A percentile compares a stretch with the other conserved stretches of the same genome.
Evolutionary conservation across 2,113 vertebrate species (phyloP).

Genomic region (Platysteira castanea): DNA sequence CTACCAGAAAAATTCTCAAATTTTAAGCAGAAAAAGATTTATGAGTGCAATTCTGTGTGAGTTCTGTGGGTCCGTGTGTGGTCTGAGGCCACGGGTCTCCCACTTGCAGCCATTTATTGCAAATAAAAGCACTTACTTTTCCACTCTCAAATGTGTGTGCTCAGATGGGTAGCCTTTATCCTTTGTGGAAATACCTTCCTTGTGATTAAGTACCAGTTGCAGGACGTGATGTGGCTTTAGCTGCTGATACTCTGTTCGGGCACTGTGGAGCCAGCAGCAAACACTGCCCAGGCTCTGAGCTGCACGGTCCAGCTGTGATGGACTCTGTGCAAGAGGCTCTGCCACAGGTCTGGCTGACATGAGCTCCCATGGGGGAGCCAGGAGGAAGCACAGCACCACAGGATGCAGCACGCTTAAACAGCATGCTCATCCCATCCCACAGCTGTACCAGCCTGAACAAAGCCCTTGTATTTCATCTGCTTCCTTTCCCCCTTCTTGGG

Average conservation of each 20-base stretch:
- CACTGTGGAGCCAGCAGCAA: not conserved
- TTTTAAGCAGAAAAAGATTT: not conserved
- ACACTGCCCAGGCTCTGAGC: not conserved
- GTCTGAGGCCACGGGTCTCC: accelerated
- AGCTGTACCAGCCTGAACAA: not conserved
- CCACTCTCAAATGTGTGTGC: not conserved
- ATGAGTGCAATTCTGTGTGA: not conserved
- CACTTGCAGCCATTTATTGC: not conserved
- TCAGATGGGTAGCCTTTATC: not conserved
- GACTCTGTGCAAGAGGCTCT: not conserved
- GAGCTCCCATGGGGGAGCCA: not conserved
- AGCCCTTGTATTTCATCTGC: not conserved
- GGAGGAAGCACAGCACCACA: not conserved
- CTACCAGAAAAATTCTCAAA: slow-evolving; percentile 55
- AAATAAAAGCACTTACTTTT: not conserved
- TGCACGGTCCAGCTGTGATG: accelerated
- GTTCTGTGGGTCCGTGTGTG: accelerated
- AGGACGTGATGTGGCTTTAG: not conserved
- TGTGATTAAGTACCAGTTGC: not conserved
- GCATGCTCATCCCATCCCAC: not conserved
- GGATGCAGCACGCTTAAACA: not conserved
- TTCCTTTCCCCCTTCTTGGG: not conserved
- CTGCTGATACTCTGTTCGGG: not conserved
- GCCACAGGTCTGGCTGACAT: not conserved
- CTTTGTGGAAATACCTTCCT: not conserved